Conservation (phyloP, 2,888 invertebrate genomes). For the Sminthurinus aureus region DNA sequence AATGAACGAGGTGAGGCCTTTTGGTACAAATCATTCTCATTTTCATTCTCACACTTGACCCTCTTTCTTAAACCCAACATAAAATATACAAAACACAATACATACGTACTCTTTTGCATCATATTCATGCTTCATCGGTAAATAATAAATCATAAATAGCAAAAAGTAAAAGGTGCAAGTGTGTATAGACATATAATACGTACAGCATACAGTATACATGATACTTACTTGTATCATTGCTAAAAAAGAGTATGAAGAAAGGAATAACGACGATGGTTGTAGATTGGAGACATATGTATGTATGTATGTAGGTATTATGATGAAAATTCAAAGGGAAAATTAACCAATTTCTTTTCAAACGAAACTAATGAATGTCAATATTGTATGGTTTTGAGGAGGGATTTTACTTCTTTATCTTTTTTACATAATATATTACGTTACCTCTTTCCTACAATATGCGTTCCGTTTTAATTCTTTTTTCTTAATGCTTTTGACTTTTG, state of each 20-base stretch:
- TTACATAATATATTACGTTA: background rate
- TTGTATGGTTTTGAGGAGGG: background rate
- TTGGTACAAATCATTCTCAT: slow-evolving; percentile 35
- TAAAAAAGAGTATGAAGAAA: too few species aligned
- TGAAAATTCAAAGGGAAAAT: background rate
- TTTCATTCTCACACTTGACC: slow-evolving; percentile 1
- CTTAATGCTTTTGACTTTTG: too few species aligned
- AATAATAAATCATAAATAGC: background rate
- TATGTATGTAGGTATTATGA: too few species aligned
- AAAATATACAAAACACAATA: background rate
- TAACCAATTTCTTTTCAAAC: background rate
- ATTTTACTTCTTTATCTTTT: background rate
- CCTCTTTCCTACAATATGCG: background rate
- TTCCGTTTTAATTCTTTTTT: too few species aligned
- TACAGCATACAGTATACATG: too few species aligned
- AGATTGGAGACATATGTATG: too few species aligned
- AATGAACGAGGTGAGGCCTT: slow-evolving; percentile 33
- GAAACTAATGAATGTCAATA: slow-evolving; percentile 17
- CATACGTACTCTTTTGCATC: background rate
- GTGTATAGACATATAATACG: too few species aligned
- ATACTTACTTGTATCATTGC: too few species aligned
- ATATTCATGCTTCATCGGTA: slow-evolving; percentile 23
- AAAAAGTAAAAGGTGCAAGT: background rate
- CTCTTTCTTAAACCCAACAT: background rate
- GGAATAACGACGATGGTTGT: too few species aligned